Base-by-base conservation (phyloP, 2,113 vertebrate species). In the Carassius carassius region DNA sequence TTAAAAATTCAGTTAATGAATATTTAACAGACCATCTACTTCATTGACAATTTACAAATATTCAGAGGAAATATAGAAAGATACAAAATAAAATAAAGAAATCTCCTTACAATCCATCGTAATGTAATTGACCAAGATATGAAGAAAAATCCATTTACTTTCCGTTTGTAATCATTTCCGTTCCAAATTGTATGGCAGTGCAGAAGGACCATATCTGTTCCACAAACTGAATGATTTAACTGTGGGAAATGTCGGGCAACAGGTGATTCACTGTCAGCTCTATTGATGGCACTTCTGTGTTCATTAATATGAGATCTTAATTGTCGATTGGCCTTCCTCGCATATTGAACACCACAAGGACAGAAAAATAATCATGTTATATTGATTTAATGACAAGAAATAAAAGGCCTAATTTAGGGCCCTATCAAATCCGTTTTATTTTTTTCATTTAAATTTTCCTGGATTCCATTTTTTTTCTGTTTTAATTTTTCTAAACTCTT, bases 281-380 rank as follows among this genome's bases (percentile, higher is more conserved):
- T 65, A 29, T 29, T 14, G 1, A 65, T 65, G 23, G 25, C 5
- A 29, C 13, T 7, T 65, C 12, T 65, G 10, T 29, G 12, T 65
- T 65, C 54, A 51, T 47, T 49, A 3, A 37, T 14, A 3, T 0
- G 9, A 12, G 37, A 32, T 69, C 63, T 81, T 49, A 70, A 70
- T 32, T 32, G 17, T 4, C 0, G 41, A 65, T 25, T 67, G 37
- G 78, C 67, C 62, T 67, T 19, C n/a, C 58, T 21, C 23, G 32
- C 41, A 81, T 56, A 81, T 25, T 32, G n/a, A 41, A 81, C 23
- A 51, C 62, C 78, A 81, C 21, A 80, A 56, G 62, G 62, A 69
- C n/a, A 67, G 58, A n/a, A 67, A 62, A 65, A 14, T 25, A 47
- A 23, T 23, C 47, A 35, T 3, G 65, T 32, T 16, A n/a, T 13